Base-by-base conservation (phyloP, 2,113 vertebrate species). In the Sciurus niger region DNA sequence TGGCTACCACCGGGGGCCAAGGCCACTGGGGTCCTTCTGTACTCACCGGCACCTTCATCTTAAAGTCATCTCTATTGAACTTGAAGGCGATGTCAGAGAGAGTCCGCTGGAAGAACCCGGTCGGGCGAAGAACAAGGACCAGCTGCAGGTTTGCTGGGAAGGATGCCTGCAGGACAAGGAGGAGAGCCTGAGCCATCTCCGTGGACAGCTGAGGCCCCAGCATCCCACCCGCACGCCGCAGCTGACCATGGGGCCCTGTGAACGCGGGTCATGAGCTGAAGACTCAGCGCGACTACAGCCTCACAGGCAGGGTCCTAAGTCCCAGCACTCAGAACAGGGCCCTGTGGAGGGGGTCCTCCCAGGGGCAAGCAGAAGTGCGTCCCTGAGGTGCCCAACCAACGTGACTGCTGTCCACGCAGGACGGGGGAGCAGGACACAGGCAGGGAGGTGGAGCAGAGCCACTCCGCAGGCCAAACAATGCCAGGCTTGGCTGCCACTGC, bases 21-120 rank as follows among this genome's bases (percentile, higher is more conserved):
- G 11, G 48, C 48, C 48, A 11, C 48, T 1, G 55, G 55, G 55
- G 18, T 22, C 55, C 55, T 22, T 48, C 18, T 12, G 25, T 4
- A 91, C 99, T 96, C 98, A 99, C 99, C 98, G 99, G 99, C 96
- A 99, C 99, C 98, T 99, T 99, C 99, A 99, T 99, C 98, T 99
- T 99, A 99, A 99, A 99, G 95, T 99, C 99, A 99, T 99, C 99
- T 98, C 99, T 99, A 98, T 99, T 99, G 98, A 99, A 99, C 97
- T 98, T 99, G 98, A 99, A 99, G 76, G 99, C 98, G 97, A 99
- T 98, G 98, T 99, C 99, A 0, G 99, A 99, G 91, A 99, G 98
- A 0, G 99, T 98, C 55, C 99, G 98, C 97, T 99, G 99, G 91
- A 99, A 98, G 89, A 99, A 98, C 28, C 99, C 98, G 18, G 99